A percentile compares a stretch with the other conserved stretches of the same genome.
phyloP scores from a whole-genome alignment of 2,113 vertebrate species.

The Myotis brandtii region DNA sequence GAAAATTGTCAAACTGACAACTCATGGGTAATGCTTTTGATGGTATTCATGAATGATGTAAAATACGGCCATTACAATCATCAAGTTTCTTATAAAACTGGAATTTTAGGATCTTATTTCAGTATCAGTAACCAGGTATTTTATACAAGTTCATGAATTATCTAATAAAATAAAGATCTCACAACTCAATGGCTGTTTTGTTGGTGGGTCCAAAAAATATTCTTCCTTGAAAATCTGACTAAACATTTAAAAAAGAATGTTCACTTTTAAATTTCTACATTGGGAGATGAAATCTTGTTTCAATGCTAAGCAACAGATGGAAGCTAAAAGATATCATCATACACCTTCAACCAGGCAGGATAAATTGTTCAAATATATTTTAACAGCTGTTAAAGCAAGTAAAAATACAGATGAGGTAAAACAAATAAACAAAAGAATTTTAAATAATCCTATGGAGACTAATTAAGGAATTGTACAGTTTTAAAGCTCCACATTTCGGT shows the following conservation, averaged over 20 bases:
- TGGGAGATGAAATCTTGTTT: slow-evolving; percentile 39
- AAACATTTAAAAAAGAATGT: slow-evolving; percentile 27
- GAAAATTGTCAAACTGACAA: slow-evolving; percentile 35
- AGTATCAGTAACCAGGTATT: not conserved
- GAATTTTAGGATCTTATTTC: not conserved
- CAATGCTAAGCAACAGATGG: slow-evolving; percentile 54
- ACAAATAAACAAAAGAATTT: slow-evolving; percentile 35
- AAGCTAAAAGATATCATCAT: slow-evolving; percentile 65
- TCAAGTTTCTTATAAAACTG: not conserved
- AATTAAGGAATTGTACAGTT: slow-evolving; percentile 46
- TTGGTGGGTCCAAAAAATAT: not conserved
- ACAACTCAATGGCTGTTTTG: not conserved
- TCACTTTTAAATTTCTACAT: slow-evolving; percentile 24
- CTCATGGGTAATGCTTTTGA: not conserved
- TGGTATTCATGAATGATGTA: not conserved
- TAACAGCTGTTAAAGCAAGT: slow-evolving; percentile 60
- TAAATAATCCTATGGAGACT: slow-evolving; percentile 2
- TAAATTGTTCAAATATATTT: slow-evolving; percentile 72
- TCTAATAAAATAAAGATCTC: slow-evolving; percentile 28
- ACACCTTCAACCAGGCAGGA: slow-evolving; percentile 55
- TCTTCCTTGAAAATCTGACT: slow-evolving; percentile 23
- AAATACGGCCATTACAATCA: not conserved
- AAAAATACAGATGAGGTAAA: not conserved
- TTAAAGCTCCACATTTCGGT: not conserved
- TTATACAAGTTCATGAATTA: slow-evolving; percentile 31